A percentile compares a stretch with the other conserved stretches of the same genome.
phyloP scores from a whole-genome alignment of 2,797 vertebrate species.

The Mycteria americana region DNA sequence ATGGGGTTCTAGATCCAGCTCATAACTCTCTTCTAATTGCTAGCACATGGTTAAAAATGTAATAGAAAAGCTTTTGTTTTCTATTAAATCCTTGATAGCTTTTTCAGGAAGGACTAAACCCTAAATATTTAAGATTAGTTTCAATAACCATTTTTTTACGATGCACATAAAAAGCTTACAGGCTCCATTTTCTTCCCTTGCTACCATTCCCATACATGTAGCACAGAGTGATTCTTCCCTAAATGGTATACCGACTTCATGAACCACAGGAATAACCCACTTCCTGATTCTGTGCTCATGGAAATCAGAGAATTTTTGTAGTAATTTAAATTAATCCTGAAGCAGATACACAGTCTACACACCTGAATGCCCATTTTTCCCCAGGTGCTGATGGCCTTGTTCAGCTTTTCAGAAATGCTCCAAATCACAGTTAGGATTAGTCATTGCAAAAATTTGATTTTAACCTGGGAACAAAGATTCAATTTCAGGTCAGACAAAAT shows the following conservation, averaged over 20 bases:
- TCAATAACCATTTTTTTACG: background rate
- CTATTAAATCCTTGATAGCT: background rate
- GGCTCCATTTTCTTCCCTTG: background rate
- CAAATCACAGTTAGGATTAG: background rate
- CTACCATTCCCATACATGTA: background rate
- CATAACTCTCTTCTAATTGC: conserved; percentile 15
- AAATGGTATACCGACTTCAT: background rate
- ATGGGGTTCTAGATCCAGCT: background rate
- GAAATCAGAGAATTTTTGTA: background rate
- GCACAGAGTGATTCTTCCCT: background rate
- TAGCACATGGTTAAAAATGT: background rate
- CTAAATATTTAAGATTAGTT: conserved; percentile 13
- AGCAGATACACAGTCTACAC: background rate
- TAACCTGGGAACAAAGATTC: background rate
- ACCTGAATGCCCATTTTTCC: background rate
- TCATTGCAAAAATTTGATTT: background rate
- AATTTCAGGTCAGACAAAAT: background rate
- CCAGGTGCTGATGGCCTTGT: background rate
- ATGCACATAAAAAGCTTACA: background rate
- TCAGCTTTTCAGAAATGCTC: background rate
- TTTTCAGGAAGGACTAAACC: background rate
- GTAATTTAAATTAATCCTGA: background rate
- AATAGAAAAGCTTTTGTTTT: conserved; percentile 34
- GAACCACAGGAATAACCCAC: background rate
- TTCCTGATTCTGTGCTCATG: background rate